These are phyloP conservation scores for Chironomus striatipennis DNA, from an alignment of 1,140 invertebrate species.

Conservation along the genomic window DNA sequence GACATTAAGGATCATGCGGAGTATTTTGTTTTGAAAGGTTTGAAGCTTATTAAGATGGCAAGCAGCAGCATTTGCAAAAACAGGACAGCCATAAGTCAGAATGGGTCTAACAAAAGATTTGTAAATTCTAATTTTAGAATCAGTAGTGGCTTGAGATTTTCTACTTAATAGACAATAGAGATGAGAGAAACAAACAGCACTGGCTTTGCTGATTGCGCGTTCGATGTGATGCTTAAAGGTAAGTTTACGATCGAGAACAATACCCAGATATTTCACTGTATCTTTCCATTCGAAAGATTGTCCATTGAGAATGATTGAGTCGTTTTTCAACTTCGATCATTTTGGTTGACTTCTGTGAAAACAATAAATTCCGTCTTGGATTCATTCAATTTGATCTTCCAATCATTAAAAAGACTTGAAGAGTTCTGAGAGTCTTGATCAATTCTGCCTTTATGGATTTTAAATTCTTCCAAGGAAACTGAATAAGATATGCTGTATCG, in stretches of 20 bases:
- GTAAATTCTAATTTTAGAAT: neutral
- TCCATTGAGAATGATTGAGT: neutral
- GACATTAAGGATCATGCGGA: too few relatives aligned
- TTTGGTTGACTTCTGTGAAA: neutral
- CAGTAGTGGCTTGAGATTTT: too few relatives aligned
- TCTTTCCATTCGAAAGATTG: neutral
- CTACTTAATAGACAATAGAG: too few relatives aligned
- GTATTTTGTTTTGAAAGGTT: too few relatives aligned
- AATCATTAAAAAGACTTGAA: neutral
- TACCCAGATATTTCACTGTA: neutral
- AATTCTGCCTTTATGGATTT: neutral
- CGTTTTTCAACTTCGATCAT: too few relatives aligned
- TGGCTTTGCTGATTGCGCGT: neutral
- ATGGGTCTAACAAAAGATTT: neutral
- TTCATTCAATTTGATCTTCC: neutral
- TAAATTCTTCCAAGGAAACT: neutral
- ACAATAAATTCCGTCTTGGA: neutral
- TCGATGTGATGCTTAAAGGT: neutral
- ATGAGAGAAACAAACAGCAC: too few relatives aligned
- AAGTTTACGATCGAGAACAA: neutral
- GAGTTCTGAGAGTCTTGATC: neutral
- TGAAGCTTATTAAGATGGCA: too few relatives aligned
- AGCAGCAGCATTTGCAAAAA: too few relatives aligned
- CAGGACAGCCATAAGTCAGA: neutral
- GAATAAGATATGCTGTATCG: conserved; percentile 29